Evolutionary conservation across 2,888 invertebrate genomes (phyloP).

Genomic region (Apocheima hispidaria): DNA sequence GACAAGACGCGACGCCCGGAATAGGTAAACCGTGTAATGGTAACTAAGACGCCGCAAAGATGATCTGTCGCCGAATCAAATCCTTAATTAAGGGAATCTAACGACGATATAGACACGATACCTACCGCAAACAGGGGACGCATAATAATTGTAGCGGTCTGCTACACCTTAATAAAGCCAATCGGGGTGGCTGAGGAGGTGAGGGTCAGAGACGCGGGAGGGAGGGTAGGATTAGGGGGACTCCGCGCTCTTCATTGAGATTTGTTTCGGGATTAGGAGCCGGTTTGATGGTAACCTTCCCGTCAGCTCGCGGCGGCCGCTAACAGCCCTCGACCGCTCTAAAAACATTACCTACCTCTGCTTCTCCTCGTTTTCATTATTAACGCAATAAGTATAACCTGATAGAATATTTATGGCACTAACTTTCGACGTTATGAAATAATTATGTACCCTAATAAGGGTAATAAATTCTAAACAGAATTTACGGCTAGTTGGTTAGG

Average conservation of each 20-base stretch:
- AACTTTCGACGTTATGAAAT: slow-evolving; percentile 67
- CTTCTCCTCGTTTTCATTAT: slow-evolving; percentile 56
- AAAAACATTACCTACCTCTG: slow-evolving; percentile 64
- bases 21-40: slow-evolving; percentile 43
- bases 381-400: slow-evolving; percentile 67
- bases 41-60: slow-evolving; percentile 61
- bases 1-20: slow-evolving; percentile 26
- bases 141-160: slow-evolving; percentile 86
- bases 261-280: slow-evolving; percentile 84
- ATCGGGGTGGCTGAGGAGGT: slow-evolving; percentile 69
- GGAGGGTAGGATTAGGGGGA: slow-evolving; percentile 74
- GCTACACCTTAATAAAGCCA: slow-evolving; percentile 86
- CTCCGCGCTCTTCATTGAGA: slow-evolving; percentile 85
- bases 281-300: slow-evolving; percentile 78
- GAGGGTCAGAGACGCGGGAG: slow-evolving; percentile 50
- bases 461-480: slow-evolving; percentile 27
- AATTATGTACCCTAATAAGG: slow-evolving; percentile 38
- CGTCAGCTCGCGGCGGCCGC: slow-evolving; percentile 64
- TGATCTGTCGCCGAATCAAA: slow-evolving; percentile 75
- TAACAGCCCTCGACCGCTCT: slow-evolving; percentile 63
- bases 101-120: slow-evolving; percentile 79
- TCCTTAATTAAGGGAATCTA: slow-evolving; percentile 83
- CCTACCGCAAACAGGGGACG: slow-evolving; percentile 84
- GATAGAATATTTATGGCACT: slow-evolving; percentile 71
- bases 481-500: slow-evolving; percentile 30